phyloP scores from a whole-genome alignment of 2,888 invertebrate genomes.

The Diabrotica balteata region DNA sequence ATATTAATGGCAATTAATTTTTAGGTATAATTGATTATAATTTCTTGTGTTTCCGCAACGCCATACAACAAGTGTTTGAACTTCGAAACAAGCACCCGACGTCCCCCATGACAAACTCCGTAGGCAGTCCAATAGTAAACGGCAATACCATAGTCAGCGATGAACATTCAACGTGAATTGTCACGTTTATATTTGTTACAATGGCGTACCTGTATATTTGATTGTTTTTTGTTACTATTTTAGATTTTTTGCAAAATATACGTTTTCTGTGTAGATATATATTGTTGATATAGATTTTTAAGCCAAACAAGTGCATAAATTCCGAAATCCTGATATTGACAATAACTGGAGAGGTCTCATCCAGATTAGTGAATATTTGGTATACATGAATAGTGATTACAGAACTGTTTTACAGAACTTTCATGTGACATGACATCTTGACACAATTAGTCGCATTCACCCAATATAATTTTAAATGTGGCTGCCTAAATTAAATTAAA shows the following conservation, averaged over 20 bases:
- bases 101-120: conserved; percentile 50
- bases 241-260: not conserved
- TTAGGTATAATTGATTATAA: conserved; percentile 98
- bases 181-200: conserved; percentile 3
- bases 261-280: too few species aligned
- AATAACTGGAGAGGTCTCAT: too few species aligned
- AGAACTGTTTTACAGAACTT: too few species aligned
- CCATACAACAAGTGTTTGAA: conserved; percentile 95
- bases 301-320: too few species aligned
- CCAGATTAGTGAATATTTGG: too few species aligned
- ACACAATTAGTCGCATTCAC: too few species aligned
- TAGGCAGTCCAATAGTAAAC: conserved; percentile 59
- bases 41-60: conserved; percentile 95
- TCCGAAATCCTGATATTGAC: too few species aligned
- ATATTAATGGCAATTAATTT: not conserved
- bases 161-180: conserved; percentile 39
- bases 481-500: too few species aligned
- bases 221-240: conserved; percentile 9
- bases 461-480: too few species aligned
- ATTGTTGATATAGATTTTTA: too few species aligned
- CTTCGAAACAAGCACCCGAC: conserved; percentile 70
- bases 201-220: conserved; percentile 26
- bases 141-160: conserved; percentile 55
- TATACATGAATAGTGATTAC: too few species aligned
- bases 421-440: too few species aligned